These are phyloP conservation scores for Ophthalmolycus amberensis DNA, from an alignment of 2,113 vertebrate species.

Conservation along the genomic window DNA sequence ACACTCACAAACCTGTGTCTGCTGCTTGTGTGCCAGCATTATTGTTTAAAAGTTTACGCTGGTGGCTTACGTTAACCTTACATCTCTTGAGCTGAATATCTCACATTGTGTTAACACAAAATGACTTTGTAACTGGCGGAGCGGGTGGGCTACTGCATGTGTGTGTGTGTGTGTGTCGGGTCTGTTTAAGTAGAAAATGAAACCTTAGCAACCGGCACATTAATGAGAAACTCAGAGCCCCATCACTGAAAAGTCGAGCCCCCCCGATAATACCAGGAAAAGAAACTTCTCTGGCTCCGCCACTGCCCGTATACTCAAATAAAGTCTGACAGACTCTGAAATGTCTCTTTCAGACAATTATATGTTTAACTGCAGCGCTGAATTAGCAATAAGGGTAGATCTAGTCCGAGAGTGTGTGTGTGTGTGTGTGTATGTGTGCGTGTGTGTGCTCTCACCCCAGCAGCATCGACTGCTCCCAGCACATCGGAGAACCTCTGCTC, in stretches of 20 bases:
- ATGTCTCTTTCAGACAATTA: background rate
- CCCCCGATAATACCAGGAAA: no score
- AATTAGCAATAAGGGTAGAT: background rate
- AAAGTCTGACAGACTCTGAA: background rate
- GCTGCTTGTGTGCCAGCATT: background rate
- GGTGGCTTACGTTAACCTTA: no score
- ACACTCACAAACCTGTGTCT: background rate
- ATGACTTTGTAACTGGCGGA: background rate
- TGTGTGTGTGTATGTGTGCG: no score
- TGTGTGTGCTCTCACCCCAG: constrained; percentile 83
- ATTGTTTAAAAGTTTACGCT: no score
- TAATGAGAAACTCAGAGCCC: no score
- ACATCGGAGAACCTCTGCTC: constrained; percentile 98
- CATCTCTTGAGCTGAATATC: background rate
- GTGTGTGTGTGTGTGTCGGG: background rate
- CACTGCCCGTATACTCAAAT: background rate
- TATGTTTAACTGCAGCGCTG: background rate
- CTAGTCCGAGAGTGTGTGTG: no score
- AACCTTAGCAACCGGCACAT: background rate
- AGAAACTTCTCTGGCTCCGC: background rate
- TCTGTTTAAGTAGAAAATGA: background rate
- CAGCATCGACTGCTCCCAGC: constrained; percentile 91
- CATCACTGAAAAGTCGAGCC: no score
- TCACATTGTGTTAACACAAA: background rate
- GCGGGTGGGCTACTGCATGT: background rate